phyloP scores from a whole-genome alignment of 2,888 invertebrate species.

The Athalia circularis region DNA sequence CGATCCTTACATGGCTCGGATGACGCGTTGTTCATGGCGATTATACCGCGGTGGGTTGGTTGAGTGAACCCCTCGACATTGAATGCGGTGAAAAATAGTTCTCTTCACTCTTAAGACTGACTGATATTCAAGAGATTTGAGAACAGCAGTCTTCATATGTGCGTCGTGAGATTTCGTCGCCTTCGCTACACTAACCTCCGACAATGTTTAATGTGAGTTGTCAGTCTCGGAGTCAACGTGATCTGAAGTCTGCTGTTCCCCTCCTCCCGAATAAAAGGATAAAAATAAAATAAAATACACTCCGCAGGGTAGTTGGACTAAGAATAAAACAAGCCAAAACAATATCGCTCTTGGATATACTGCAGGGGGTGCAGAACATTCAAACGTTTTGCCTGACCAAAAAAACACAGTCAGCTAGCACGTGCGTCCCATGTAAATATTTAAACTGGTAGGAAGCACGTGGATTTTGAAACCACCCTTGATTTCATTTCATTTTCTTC shows the following conservation, averaged over 20 bases:
- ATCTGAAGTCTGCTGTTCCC: not conserved
- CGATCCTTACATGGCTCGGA: slow-evolving; percentile 1
- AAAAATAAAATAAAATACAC: not conserved
- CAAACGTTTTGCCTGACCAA: not conserved
- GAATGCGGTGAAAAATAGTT: not conserved
- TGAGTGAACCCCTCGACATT: not conserved
- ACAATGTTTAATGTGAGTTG: not conserved
- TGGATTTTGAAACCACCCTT: too few relatives aligned
- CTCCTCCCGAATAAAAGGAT: not conserved
- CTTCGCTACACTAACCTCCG: not conserved
- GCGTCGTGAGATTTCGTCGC: too few relatives aligned
- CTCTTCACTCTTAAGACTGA: not conserved
- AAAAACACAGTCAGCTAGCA: not conserved
- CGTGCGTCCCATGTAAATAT: slow-evolving; percentile 40
- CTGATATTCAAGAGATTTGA: too few relatives aligned
- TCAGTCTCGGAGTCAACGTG: not conserved
- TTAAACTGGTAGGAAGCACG: slow-evolving; percentile 15
- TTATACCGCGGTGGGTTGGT: not conserved
- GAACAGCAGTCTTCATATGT: not conserved
- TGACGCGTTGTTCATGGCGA: not conserved
- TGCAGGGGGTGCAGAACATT: not conserved
- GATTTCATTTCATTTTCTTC: not conserved
- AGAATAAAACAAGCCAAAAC: not conserved
- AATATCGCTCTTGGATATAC: not conserved
- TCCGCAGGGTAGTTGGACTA: not conserved